phyloP scores from a whole-genome alignment of 2,888 invertebrate species.

The Noctua pronuba region DNA sequence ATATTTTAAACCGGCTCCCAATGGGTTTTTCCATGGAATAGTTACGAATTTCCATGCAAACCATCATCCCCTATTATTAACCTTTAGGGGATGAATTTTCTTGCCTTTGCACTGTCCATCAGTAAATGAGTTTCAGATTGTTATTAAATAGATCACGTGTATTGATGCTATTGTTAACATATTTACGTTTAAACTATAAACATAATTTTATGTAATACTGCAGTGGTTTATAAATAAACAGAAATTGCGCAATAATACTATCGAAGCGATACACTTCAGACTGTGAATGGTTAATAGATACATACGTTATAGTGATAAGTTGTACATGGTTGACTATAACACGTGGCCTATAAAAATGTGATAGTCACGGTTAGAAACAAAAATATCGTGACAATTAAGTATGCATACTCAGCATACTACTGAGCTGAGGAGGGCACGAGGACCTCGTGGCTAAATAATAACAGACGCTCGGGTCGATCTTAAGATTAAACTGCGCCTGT shows the following conservation, averaged over 20 bases:
- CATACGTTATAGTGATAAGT: not conserved
- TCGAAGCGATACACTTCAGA: not conserved
- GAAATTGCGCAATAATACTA: conserved; percentile 11
- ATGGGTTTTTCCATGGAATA: not conserved
- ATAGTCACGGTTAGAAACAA: not conserved
- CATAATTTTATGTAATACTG: not conserved
- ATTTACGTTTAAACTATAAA: conserved; percentile 8
- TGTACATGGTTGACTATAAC: not conserved
- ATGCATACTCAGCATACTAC: not conserved
- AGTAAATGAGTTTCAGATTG: not conserved
- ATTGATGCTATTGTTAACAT: not conserved
- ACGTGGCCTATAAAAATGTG: not conserved
- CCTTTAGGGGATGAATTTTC: not conserved
- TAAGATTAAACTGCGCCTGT: not conserved
- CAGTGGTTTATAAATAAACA: conserved; percentile 6
- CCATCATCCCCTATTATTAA: not conserved
- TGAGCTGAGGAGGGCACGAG: too few relatives aligned
- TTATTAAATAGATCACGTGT: conserved; percentile 13
- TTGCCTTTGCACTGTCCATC: not conserved
- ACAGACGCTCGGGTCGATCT: not conserved
- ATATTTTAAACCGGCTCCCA: not conserved
- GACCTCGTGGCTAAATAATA: not conserved
- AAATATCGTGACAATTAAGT: not conserved
- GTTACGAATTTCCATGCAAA: not conserved
- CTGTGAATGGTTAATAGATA: conserved; percentile 17